Evolutionary conservation across 2,797 vertebrate genomes (phyloP), one percentile per base, ranked within the genome.

Genomic region (Onychomys arenicola): DNA sequence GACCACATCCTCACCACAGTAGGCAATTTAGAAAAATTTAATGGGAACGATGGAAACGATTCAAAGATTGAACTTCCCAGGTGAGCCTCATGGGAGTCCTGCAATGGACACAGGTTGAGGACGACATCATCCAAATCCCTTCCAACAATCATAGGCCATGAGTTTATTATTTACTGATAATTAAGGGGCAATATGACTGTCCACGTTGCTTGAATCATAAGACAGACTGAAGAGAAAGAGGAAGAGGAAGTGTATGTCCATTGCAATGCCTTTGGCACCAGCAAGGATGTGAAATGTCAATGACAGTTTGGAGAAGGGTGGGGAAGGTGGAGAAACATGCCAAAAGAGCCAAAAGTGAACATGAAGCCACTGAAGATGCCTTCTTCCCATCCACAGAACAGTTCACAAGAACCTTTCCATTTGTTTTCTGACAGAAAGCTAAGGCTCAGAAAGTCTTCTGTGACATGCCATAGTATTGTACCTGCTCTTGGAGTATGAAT

Each of bases 1-100:
- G 49, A 43, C 90, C 85, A 93, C 89, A 97, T 93, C 73, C 92
- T 97, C 78, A 95, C 85, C 93, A 92, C 77, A 86, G 49, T 6
- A 80, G 21, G 43, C 27, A 94, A 89, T 83, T 95, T 85, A 96
- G 81, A 89, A 90, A 96, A 95, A 40, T 37, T 16, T 95, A 95
- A 95, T 76, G 59, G 65, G 78, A 95, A 93, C 59, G 34, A 73
- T 40, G 13, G 57, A 81, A 95, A 95, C 8, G 23, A 91, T 10
- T 67, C 32, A 75, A 89, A 94, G 32, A 88, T 6, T 71, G 85
- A 89, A 34, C 59, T 67, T 91, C 43, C 73, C 75, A 87, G 69
- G 75, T 83, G n/a, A 96, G 59, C 32, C 34, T 21, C 71, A 61
- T 92, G 69, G 46, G 90, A 95, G 73, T 93, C 55, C 67, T n/a